Evolutionary conservation across 2,113 vertebrate species (phyloP).

Genomic region (Phaethornis superciliosus): DNA sequence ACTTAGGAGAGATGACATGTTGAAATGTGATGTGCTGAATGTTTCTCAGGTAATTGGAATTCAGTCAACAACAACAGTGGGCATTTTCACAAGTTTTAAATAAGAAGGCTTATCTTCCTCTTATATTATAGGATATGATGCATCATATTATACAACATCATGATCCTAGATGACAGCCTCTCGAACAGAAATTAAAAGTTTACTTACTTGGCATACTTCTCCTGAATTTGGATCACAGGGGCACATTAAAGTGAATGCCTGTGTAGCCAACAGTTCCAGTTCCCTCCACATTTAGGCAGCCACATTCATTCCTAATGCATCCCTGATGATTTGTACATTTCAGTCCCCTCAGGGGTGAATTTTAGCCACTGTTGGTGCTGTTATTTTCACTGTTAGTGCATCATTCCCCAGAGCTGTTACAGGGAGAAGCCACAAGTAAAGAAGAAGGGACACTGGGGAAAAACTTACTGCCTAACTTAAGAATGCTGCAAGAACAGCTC

Average conservation of each 20-base stretch:
- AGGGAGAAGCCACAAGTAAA: not conserved
- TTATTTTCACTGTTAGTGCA: not conserved
- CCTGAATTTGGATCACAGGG: slow-evolving; percentile 19
- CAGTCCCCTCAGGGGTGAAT: not conserved
- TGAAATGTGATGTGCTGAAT: slow-evolving; percentile 62
- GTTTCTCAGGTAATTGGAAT: slow-evolving; percentile 70
- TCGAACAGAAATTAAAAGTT: slow-evolving; percentile 51
- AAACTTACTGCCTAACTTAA: not conserved
- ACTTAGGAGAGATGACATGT: slow-evolving; percentile 64
- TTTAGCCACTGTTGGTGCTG: not conserved
- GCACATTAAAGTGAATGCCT: not conserved
- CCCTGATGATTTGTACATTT: not conserved
- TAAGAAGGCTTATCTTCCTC: slow-evolving; percentile 22
- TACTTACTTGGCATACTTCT: not conserved
- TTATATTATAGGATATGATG: slow-evolving; percentile 6
- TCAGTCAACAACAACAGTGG: slow-evolving; percentile 60
- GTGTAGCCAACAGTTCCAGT: not conserved
- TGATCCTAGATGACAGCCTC: slow-evolving; percentile 14
- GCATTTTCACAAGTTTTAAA: slow-evolving; percentile 55
- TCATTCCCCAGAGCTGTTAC: not conserved
- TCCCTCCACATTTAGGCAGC: not conserved
- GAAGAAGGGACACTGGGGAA: not conserved
- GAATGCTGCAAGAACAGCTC: not conserved
- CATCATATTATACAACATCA: slow-evolving; percentile 26
- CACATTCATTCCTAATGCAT: not conserved